Conservation (phyloP, 1,140 invertebrate genomes). For the Euschistus heros region DNA sequence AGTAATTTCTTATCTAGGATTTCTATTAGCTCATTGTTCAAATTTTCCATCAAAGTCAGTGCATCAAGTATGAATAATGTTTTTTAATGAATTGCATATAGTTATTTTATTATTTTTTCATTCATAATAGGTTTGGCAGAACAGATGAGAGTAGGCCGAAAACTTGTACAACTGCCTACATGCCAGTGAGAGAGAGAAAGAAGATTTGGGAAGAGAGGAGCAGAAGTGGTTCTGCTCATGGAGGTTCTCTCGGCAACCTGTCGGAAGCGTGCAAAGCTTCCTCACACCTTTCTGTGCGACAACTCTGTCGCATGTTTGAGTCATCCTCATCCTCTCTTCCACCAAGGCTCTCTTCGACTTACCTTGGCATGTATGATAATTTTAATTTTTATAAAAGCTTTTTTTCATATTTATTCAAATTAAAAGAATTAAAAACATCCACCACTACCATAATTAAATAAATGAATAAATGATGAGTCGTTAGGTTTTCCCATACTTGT, state of each 20-base stretch:
- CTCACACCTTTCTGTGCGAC: background rate
- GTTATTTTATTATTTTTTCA: too few relatives aligned
- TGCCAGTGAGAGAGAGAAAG: constrained; percentile 48
- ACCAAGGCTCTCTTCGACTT: background rate
- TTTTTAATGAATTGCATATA: too few relatives aligned
- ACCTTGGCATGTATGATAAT: background rate
- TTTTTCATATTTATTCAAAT: too few relatives aligned
- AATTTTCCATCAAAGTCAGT: background rate
- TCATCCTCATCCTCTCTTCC: background rate
- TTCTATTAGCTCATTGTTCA: background rate
- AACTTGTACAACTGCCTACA: constrained; percentile 42
- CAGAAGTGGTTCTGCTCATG: background rate
- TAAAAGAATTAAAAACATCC: too few relatives aligned
- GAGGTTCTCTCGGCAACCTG: background rate
- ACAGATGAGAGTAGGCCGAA: background rate
- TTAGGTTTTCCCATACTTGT: too few relatives aligned
- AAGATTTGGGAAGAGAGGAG: background rate
- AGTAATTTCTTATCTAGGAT: background rate
- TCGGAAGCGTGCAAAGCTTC: background rate
- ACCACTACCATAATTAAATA: too few relatives aligned
- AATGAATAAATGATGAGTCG: too few relatives aligned
- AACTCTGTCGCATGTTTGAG: background rate
- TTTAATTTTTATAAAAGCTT: background rate
- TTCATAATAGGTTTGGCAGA: too few relatives aligned
- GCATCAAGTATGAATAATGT: too few relatives aligned